Conservation (phyloP, 2,797 vertebrate genomes). For the Chromis chromis region DNA sequence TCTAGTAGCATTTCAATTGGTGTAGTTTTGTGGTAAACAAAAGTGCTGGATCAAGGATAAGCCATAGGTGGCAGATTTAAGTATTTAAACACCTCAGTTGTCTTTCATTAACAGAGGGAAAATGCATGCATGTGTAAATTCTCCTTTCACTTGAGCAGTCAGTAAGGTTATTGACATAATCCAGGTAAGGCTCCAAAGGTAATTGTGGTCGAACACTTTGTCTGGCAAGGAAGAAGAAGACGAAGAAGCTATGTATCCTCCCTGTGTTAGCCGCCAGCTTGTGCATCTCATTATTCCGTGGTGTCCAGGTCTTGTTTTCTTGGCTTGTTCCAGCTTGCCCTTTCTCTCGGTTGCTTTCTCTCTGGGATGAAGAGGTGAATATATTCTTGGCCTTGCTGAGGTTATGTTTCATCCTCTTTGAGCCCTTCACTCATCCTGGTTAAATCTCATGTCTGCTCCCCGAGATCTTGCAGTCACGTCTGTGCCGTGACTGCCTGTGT, state of each 20-base stretch:
- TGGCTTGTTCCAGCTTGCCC: conserved; percentile 45
- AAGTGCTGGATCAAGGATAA: conserved; percentile 41
- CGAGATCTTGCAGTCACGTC: conserved; percentile 50
- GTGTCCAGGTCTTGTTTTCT: conserved; percentile 34
- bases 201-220: conserved; percentile 46
- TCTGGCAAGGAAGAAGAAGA: conserved; percentile 9
- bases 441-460: conserved; percentile 61
- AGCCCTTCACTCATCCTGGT: conserved; percentile 52
- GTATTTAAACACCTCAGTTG: conserved; percentile 15
- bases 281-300: conserved; percentile 47
- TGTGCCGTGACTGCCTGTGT: conserved; percentile 46
- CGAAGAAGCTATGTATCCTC: conserved; percentile 23
- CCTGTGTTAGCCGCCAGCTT: conserved; percentile 16
- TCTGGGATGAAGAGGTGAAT: conserved; percentile 37
- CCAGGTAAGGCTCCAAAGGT: conserved; percentile 47
- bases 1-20: conserved; percentile 31
- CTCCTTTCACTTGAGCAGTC: conserved; percentile 40
- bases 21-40: conserved; percentile 9
- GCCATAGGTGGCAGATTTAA: conserved; percentile 18
- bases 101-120: conserved; percentile 44
- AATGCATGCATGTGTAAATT: conserved; percentile 22
- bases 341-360: conserved; percentile 26
- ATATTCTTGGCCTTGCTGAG: conserved; percentile 26
- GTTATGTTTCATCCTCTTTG: conserved; percentile 36
- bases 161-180: conserved; percentile 49